These are phyloP conservation scores for Atherinomorus stipes DNA, from an alignment of 2,113 vertebrate species.

Conservation along the genomic window DNA sequence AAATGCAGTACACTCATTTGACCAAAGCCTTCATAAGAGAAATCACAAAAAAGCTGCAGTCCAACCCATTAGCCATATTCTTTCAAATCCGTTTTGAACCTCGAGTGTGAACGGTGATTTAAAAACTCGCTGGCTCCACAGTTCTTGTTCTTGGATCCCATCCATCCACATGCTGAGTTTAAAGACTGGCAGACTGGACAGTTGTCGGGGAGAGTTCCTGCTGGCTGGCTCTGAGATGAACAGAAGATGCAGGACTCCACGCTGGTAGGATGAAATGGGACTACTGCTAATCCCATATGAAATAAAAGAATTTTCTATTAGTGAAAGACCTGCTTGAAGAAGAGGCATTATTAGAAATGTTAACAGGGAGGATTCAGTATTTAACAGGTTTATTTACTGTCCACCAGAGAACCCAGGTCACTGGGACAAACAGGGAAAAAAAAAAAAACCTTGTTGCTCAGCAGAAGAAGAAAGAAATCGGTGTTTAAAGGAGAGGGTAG, in stretches of 20 bases:
- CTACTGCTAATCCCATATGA: neutral
- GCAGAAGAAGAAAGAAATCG: slow-evolving; percentile 16
- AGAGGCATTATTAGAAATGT: neutral
- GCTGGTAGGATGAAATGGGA: neutral
- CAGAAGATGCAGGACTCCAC: slow-evolving; percentile 46
- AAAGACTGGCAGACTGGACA: slow-evolving; percentile 46
- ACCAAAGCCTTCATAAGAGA: slow-evolving; percentile 73
- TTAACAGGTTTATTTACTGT: slow-evolving; percentile 48
- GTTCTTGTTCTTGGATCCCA: slow-evolving; percentile 20
- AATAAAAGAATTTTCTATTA: slow-evolving; percentile 7
- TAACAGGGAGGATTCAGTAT: slow-evolving; percentile 5
- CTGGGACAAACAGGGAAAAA: slow-evolving; percentile 25
- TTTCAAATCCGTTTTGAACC: slow-evolving; percentile 55
- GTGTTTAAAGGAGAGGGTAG: slow-evolving; percentile 12
- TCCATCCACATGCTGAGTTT: slow-evolving; percentile 43
- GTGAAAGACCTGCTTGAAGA: neutral
- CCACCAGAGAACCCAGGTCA: slow-evolving; percentile 54
- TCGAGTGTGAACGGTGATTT: slow-evolving; percentile 7
- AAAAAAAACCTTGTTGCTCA: slow-evolving; percentile 20
- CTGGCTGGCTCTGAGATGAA: slow-evolving; percentile 25
- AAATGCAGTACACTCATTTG: slow-evolving; percentile 80
- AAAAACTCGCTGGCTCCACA: slow-evolving; percentile 23
- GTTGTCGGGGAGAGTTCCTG: neutral
- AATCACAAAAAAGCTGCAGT: slow-evolving; percentile 75
- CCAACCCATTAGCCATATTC: slow-evolving; percentile 66